Conservation (phyloP, 2,113 vertebrate species). For the Notiomystis cincta region DNA sequence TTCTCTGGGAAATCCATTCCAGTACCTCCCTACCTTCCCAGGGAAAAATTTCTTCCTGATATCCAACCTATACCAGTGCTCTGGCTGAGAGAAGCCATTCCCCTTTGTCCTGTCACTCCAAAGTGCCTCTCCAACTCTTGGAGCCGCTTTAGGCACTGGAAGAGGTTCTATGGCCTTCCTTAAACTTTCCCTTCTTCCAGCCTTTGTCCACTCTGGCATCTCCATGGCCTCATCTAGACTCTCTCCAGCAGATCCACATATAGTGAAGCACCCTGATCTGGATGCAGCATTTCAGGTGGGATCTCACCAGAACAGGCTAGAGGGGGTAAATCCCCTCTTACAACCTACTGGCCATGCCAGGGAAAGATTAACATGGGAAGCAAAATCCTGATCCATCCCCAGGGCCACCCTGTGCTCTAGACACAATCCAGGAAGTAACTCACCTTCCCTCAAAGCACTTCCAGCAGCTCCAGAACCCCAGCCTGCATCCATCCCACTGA, state of each 20-base stretch:
- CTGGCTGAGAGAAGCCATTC: neutral
- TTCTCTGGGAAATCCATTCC: neutral
- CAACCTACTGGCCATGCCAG: too few species aligned
- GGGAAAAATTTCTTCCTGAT: neutral
- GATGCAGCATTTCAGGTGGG: neutral
- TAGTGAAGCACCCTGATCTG: neutral
- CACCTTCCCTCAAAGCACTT: accelerated
- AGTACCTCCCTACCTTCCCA: neutral
- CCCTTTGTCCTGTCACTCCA: neutral
- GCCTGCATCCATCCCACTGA: neutral
- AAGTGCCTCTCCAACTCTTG: neutral
- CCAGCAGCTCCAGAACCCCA: neutral
- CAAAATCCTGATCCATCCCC: accelerated
- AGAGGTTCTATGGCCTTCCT: too few species aligned
- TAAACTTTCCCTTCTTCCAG: neutral
- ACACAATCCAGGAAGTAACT: neutral
- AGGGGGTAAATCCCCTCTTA: neutral
- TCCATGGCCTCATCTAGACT: neutral
- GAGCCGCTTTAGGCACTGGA: neutral
- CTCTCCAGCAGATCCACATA: neutral
- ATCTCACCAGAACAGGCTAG: neutral
- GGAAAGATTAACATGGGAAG: accelerated
- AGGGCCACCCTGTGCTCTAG: accelerated
- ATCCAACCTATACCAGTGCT: neutral
- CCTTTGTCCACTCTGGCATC: neutral